Evolutionary conservation across 2,113 vertebrate genomes (phyloP), one percentile per base, ranked within the genome.

Genomic region (Anthoscopus minutus): DNA sequence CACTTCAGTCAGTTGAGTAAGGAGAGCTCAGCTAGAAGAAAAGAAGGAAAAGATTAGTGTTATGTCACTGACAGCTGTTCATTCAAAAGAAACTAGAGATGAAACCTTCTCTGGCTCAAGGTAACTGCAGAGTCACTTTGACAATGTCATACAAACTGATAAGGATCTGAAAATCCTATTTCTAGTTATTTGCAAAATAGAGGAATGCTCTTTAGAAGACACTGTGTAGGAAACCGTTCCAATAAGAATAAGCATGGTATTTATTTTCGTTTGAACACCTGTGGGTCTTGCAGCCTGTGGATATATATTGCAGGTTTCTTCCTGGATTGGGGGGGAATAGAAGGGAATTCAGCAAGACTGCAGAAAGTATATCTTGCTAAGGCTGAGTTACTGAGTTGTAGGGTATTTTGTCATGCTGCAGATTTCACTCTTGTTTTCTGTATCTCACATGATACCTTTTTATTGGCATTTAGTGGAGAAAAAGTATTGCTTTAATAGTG

Each of bases 1-100:
- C 50, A 66, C 62, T 86, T 98, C 95, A 98, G 82, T 98, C 98
- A 92, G 96, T 89, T 86, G 97, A 97, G 90, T 98, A 98, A 14
- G 98, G 98, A 92, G 98, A 98, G 89, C 97, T 98, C 96, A 98
- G 95, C 98, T 98, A 72, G 81, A 97, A 97, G 88, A 57, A 72
- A 96, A 97, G 58, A 96, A 94, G 13, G 58, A 81, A 93, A 97
- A 93, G 3, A 71, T 92, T 77, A 97, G 81, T 93, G 30, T 89
- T 20, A 19, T 30, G 61, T 56, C 28, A 81, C 35, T 71, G 62
- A 51, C 17, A 84, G 56, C 31, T 86, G 10, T 35, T 85, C 18
- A 10, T 78, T 51, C 35, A 56, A 24, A 58, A 67, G 19, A 22
- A 70, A 35, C 20, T 40, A 45, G 64, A 86, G 53, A n/a, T 48